These are phyloP conservation scores for Rhinella marina DNA, from an alignment of 2,797 vertebrate species.

Conservation along the genomic window DNA sequence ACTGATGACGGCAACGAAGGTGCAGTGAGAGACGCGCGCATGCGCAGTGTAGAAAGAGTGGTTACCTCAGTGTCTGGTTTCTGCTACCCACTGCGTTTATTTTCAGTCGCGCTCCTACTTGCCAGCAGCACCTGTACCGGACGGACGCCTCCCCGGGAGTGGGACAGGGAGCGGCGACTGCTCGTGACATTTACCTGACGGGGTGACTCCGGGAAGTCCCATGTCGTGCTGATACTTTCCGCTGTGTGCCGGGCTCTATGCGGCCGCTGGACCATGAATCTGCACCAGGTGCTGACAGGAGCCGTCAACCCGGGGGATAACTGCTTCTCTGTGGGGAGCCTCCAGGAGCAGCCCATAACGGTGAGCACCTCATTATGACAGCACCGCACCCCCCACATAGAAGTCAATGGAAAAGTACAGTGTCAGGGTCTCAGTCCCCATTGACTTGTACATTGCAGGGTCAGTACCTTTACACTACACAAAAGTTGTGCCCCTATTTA, in stretches of 20 bases:
- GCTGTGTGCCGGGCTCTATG: conserved; percentile 6
- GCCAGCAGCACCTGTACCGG: neutral
- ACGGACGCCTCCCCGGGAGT: too few species aligned
- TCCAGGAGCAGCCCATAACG: conserved; percentile 89
- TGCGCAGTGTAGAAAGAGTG: conserved; percentile 11
- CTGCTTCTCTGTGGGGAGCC: conserved; percentile 91
- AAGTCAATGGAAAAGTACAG: too few species aligned
- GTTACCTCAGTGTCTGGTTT: conserved; percentile 20
- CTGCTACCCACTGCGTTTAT: neutral
- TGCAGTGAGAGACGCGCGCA: conserved; percentile 1
- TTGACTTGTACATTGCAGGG: too few species aligned
- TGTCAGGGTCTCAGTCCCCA: too few species aligned
- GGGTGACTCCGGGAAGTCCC: neutral
- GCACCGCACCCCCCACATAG: too few species aligned
- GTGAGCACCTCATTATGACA: conserved; percentile 73
- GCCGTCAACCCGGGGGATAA: conserved; percentile 96
- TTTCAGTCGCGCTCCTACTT: neutral
- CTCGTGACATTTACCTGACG: neutral
- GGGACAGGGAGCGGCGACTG: neutral
- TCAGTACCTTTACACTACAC: too few species aligned
- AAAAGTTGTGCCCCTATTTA: too few species aligned
- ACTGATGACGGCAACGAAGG: conserved; percentile 43
- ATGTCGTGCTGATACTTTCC: conserved; percentile 21
- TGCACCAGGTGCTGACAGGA: conserved; percentile 96
- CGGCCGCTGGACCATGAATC: conserved; percentile 81